phyloP scores from a whole-genome alignment of 2,797 vertebrate species.

The Melanotaenia boesemani region DNA sequence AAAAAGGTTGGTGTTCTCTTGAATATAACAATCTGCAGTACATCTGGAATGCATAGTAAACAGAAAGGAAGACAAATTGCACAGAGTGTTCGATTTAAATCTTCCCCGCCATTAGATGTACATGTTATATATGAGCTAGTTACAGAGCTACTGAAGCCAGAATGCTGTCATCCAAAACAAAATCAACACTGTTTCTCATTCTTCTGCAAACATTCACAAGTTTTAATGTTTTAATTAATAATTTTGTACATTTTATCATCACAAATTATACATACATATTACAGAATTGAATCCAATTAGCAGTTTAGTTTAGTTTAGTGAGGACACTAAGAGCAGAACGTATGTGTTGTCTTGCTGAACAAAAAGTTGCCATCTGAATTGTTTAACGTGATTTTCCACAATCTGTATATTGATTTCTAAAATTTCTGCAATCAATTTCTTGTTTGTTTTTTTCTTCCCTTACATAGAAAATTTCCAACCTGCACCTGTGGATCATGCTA shows the following conservation, averaged over 20 bases:
- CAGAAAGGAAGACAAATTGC: slow-evolving; percentile 28
- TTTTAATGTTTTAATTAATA: background rate
- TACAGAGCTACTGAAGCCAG: background rate
- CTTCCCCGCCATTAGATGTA: background rate
- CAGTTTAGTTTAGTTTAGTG: too few relatives aligned
- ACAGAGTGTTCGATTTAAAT: slow-evolving; percentile 7
- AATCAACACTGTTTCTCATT: background rate
- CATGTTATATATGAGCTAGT: background rate
- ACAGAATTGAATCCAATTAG: too few relatives aligned
- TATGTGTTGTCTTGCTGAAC: too few relatives aligned
- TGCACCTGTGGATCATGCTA: background rate
- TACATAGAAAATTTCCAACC: background rate
- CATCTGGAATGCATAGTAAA: slow-evolving; percentile 35
- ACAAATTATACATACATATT: background rate
- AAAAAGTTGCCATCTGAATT: too few relatives aligned
- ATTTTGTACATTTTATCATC: background rate
- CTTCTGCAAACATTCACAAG: background rate
- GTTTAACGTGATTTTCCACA: too few relatives aligned
- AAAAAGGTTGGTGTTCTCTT: slow-evolving; percentile 31
- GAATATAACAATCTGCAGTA: slow-evolving; percentile 38
- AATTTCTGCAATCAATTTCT: too few relatives aligned
- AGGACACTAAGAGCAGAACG: too few relatives aligned
- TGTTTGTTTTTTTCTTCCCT: background rate
- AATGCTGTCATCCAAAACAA: background rate
- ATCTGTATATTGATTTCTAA: too few relatives aligned